Base-by-base conservation (phyloP, 2,797 vertebrate species). In the Poliocrania exsul region DNA sequence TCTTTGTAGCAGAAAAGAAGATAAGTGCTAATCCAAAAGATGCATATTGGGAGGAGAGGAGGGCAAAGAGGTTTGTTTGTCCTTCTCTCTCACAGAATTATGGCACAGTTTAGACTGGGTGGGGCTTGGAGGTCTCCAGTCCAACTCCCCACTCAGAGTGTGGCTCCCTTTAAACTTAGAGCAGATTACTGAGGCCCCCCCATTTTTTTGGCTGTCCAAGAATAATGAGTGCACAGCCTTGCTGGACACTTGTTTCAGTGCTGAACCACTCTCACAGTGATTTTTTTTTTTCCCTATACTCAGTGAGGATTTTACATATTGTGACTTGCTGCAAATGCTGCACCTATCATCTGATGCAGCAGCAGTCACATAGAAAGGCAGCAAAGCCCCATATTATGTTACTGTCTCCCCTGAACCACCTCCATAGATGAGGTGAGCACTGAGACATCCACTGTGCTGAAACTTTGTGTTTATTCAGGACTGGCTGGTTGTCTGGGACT, bases 41-140 rank as follows among this genome's bases (percentile, higher is more conserved):
- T 38, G 4, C 16, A 5, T 46, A 38, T 2, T n/a, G 10, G 16
- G 40, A 57, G 11, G 6, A 9, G 13, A 19, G 17, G 23, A 14
- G 10, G 6, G 6, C 10, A 13, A 5, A 11, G 9, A 58, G 9
- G 4, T 1, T 50, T 3, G 11, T 40, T 58, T 9, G 0, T 47
- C 64, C 35, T 87, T 61, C 6, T 14, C 4, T 58, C 49, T 44
- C 25, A 14, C 21, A n/a, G 24, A 65, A 57, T 60, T 3, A 2
- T 33, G 17, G 11, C 18, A 54, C 16, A 47, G 16, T 61, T 70
- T 54, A 66, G 9, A 9, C 28, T 73, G 26, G 8, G 53, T 3
- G 3, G 23, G 14, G 6, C 10, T 77, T 74, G 21, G 24, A 74
- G 10, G 16, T 62, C n/a, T 84, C 28, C 53, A 51, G 44, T 82